Evolutionary conservation across 2,797 vertebrate genomes (phyloP), one percentile per base, ranked within the genome.

Genomic region (Sebastiscus tertius): DNA sequence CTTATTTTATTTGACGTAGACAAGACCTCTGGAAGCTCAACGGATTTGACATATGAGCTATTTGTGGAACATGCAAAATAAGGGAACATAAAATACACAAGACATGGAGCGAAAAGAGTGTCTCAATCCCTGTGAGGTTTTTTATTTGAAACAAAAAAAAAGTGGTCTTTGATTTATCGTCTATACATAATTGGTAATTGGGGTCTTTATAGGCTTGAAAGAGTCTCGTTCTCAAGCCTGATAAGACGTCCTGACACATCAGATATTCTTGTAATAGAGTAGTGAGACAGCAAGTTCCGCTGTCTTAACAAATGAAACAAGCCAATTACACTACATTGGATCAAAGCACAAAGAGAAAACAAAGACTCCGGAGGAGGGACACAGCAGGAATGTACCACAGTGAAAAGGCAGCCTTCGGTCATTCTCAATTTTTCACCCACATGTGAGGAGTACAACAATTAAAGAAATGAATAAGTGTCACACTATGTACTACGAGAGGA

Each of bases 251-350:
- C 62, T 61, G 54, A 79, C 77, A 79, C 77, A 62, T 76, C 75
- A 75, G 56, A 76, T 34, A 68, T 66, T 77, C 39, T 61, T 72
- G 79, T 86, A 72, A 62, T 60, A 52, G 64, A 82, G 22, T 13
- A 65, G 13, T 29, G 62, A 80, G 55, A 80, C 63, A 74, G 72
- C 67, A 66, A 83, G 79, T 83, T 82, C 42, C 58, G 54, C 80
- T 83, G 70, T 86, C 76, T 83, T 59, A 59, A 87, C 79, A 87
- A 89, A 91, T 87, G 72, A 94, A 91, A 89, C 78, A 67, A 81
- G 81, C 87, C 89, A 87, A 94, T 93, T 91, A 90, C 74, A 80
- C 72, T 36, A 71, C 58, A 77, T 71, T 58, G 72, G 62, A 81
- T 82, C 67, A 84, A 84, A 86, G 76, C 31, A 74, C 70, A 66